Percentiles rank a stretch among this genome's conserved stretches.
phyloP scores from a whole-genome alignment of 2,797 vertebrate species.

The Crypturellus tataupa region DNA sequence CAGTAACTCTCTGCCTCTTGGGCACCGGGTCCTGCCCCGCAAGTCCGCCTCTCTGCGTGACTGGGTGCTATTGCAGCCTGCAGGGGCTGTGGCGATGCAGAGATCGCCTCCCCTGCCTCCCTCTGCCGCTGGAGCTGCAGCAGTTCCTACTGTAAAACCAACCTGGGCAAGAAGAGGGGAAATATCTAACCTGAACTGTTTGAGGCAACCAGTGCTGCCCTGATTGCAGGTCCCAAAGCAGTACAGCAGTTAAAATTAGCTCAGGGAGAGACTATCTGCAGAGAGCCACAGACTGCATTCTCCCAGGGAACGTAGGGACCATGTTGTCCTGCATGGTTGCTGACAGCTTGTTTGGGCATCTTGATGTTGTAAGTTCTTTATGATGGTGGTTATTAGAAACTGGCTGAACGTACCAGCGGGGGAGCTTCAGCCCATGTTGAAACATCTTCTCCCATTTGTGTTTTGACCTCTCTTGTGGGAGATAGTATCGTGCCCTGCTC shows the following conservation, averaged over 20 bases:
- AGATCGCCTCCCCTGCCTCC: not conserved
- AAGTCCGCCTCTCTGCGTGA: fast-evolving
- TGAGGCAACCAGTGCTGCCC: not conserved
- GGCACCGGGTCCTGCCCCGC: fast-evolving
- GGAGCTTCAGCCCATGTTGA: too few species aligned
- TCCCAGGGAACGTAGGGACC: too few species aligned
- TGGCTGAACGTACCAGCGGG: too few species aligned
- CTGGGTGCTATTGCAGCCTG: not conserved
- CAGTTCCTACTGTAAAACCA: not conserved
- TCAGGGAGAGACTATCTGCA: too few species aligned
- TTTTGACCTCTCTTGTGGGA: too few species aligned
- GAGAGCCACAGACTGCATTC: not conserved
- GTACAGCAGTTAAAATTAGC: not conserved
- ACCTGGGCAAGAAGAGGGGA: not conserved
- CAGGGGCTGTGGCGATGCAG: not conserved
- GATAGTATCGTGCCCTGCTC: too few species aligned
- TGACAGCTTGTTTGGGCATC: too few species aligned
- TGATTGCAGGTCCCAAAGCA: not conserved
- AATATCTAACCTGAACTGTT: not conserved
- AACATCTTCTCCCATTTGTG: too few species aligned
- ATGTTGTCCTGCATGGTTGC: too few species aligned
- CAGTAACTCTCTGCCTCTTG: not conserved
- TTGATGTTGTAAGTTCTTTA: too few species aligned
- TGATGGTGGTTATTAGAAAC: too few species aligned
- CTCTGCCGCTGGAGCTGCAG: not conserved